phyloP scores from a whole-genome alignment of 2,888 invertebrate species.

The Lacanobia wlatinum region DNA sequence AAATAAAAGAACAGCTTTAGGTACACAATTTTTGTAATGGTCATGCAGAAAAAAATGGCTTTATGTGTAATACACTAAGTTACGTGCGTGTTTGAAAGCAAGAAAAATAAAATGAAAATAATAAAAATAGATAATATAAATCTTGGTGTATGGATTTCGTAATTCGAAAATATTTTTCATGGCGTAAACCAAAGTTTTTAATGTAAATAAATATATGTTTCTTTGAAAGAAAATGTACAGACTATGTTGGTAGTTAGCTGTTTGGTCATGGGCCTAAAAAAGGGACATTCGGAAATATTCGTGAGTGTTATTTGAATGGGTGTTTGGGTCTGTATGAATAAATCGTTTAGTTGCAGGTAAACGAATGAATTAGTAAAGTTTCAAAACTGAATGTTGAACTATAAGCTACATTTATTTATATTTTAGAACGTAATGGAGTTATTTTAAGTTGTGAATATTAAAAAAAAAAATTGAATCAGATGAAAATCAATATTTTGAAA shows the following conservation, averaged over 20 bases:
- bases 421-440: constrained; percentile 16
- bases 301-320: constrained; percentile 34
- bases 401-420: constrained; percentile 29
- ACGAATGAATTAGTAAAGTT: constrained; percentile 2
- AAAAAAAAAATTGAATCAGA: constrained; percentile 38
- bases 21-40: constrained; percentile 61
- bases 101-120: constrained; percentile 57
- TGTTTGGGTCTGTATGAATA: constrained; percentile 45
- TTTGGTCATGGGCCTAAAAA: constrained; percentile 70
- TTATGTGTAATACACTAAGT: constrained; percentile 68
- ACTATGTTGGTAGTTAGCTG: constrained; percentile 68
- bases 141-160: constrained; percentile 72
- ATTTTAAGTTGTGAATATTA: constrained; percentile 9
- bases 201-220: constrained; percentile 75
- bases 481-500: constrained; percentile 15
- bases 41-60: constrained; percentile 72
- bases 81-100: constrained; percentile 63
- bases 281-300: constrained; percentile 29
- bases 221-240: constrained; percentile 78
- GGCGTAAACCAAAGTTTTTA: constrained; percentile 71
- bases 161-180: constrained; percentile 80
- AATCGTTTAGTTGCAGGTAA: constrained; percentile 17
- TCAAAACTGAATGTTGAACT: constrained; percentile 23
- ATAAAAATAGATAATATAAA: constrained; percentile 75
- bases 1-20: constrained; percentile 52